Conservation (phyloP, 2,888 invertebrate genomes). For the Sphecodes monilicornis region DNA sequence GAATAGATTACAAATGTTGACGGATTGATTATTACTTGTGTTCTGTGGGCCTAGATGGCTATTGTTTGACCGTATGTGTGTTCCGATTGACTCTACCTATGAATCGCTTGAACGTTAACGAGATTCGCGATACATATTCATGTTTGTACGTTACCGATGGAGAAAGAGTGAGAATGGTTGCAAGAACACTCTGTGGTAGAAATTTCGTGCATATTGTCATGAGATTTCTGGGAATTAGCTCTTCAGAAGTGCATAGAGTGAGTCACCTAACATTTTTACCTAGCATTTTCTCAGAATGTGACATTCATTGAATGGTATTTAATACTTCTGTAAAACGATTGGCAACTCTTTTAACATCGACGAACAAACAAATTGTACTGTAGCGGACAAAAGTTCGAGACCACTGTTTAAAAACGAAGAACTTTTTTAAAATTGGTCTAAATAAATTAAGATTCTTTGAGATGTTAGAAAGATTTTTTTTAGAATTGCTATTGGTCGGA, state of each 20-base stretch:
- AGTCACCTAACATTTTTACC: background rate
- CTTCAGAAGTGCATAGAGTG: background rate
- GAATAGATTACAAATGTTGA: conserved; percentile 14
- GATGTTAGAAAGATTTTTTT: too few relatives aligned
- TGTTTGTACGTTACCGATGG: background rate
- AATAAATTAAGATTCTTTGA: too few relatives aligned
- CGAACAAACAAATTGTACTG: too few relatives aligned
- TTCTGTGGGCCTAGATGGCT: background rate
- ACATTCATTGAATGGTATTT: background rate
- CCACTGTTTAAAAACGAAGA: too few relatives aligned
- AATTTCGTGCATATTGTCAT: background rate
- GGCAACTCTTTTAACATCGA: too few relatives aligned
- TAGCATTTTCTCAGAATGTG: background rate
- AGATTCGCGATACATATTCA: background rate
- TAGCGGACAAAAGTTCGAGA: too few relatives aligned
- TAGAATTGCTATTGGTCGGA: too few relatives aligned
- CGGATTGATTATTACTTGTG: conserved; percentile 11
- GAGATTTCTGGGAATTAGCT: background rate
- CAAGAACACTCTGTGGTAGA: background rate
- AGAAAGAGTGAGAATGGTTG: background rate
- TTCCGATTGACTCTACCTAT: background rate
- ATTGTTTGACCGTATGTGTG: background rate
- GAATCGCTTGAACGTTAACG: background rate
- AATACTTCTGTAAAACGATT: background rate
- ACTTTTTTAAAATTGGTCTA: too few relatives aligned